phyloP scores from a whole-genome alignment of 2,888 invertebrate genomes.

The Cetonia aurata region DNA sequence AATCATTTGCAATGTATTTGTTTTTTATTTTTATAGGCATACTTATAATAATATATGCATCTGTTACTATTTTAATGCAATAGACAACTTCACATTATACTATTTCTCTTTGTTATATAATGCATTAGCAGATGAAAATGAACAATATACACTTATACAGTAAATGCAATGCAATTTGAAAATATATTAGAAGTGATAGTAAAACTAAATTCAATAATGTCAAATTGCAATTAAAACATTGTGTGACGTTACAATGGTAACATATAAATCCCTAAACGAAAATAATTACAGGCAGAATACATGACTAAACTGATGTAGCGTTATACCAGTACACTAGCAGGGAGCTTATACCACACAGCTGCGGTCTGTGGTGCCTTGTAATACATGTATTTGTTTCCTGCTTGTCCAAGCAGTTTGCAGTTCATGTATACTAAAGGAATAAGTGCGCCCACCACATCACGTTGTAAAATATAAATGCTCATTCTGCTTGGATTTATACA shows the following conservation, averaged over 20 bases:
- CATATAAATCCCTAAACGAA: neutral
- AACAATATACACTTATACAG: too few relatives aligned
- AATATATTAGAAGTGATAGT: too few relatives aligned
- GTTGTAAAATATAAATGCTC: slow-evolving; percentile 10
- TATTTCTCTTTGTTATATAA: too few relatives aligned
- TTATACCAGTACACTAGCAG: slow-evolving; percentile 5
- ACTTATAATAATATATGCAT: too few relatives aligned
- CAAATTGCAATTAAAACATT: too few relatives aligned
- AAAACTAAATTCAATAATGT: too few relatives aligned
- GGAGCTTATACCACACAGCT: slow-evolving; percentile 41
- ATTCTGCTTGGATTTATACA: slow-evolving; percentile 20
- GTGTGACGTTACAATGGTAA: neutral
- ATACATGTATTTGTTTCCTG: slow-evolving; percentile 44
- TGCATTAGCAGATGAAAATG: too few relatives aligned
- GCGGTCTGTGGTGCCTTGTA: slow-evolving; percentile 45
- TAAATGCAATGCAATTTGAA: too few relatives aligned
- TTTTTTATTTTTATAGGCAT: too few relatives aligned
- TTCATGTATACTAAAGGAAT: slow-evolving; percentile 22
- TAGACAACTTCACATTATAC: too few relatives aligned
- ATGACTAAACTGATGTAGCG: slow-evolving; percentile 19
- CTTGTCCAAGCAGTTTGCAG: slow-evolving; percentile 41
- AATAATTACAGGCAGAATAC: slow-evolving; percentile 21
- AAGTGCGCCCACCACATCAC: slow-evolving; percentile 4
- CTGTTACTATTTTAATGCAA: too few relatives aligned
- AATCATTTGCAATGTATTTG: too few relatives aligned